A percentile compares a stretch with the other conserved stretches of the same genome.
Conservation (phyloP, 1,140 invertebrate species). For the Rhopalosiphum maidis region DNA sequence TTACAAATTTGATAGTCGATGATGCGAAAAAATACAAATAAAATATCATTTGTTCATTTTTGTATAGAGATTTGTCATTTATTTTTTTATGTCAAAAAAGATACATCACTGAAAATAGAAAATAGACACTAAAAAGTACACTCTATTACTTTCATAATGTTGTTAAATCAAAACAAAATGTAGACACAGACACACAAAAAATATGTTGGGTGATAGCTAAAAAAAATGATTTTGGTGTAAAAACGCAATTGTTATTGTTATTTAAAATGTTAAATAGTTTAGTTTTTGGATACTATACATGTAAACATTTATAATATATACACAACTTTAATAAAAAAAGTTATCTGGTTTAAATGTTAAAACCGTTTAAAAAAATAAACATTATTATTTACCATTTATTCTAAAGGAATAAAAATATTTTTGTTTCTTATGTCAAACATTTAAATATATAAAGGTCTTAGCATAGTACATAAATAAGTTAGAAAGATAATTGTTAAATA, state of each 20-base stretch:
- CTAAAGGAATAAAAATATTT: not conserved
- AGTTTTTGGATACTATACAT: not conserved
- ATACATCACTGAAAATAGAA: not conserved
- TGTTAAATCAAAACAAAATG: not conserved
- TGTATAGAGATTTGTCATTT: not conserved
- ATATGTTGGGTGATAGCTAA: too few species aligned
- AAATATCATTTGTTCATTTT: not conserved
- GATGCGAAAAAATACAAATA: not conserved
- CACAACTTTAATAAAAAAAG: not conserved
- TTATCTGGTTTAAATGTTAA: too few species aligned
- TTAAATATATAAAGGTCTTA: not conserved
- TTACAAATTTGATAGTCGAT: not conserved
- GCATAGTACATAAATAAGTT: not conserved
- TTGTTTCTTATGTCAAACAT: too few species aligned
- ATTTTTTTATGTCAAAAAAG: not conserved
- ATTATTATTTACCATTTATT: not conserved
- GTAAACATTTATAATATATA: not conserved
- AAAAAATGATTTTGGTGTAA: too few species aligned
- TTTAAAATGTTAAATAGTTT: not conserved
- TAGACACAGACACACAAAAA: not conserved
- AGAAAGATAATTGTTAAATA: not conserved
- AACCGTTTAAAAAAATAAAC: too few species aligned
- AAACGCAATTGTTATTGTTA: too few species aligned
- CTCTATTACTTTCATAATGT: not conserved
- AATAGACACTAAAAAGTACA: not conserved